These are phyloP conservation scores for Standfussiana lucernea DNA, from an alignment of 2,888 invertebrate genomes.

Conservation along the genomic window DNA sequence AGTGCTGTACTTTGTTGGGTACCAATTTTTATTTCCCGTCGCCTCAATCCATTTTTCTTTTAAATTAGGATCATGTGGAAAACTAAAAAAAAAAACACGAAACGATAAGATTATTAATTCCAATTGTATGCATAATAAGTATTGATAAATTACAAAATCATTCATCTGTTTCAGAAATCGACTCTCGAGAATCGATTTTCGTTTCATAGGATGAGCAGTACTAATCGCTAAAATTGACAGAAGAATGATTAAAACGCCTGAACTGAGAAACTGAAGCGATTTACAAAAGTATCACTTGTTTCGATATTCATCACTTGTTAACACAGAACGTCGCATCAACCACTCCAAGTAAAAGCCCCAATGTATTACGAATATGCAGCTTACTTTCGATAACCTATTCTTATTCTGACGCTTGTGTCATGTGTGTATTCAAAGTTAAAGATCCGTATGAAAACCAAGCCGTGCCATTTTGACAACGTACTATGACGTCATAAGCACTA, in stretches of 20 bases:
- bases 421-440: too few species aligned
- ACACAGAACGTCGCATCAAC: not conserved
- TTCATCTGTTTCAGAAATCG: conserved; percentile 9
- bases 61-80: conserved; percentile 11
- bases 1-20: conserved; percentile 15
- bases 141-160: conserved; percentile 6
- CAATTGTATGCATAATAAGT: not conserved
- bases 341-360: not conserved
- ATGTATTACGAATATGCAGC: not conserved
- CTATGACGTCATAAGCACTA: too few species aligned
- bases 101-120: not conserved
- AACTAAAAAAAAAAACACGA: conserved; percentile 2
- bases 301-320: conserved; percentile 8
- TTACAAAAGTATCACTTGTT: not conserved
- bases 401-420: not conserved
- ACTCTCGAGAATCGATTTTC: conserved; percentile 11
- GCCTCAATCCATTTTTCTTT: conserved; percentile 13
- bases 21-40: conserved; percentile 17
- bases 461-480: too few species aligned
- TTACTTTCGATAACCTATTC: too few species aligned
- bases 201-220: conserved; percentile 3
- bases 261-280: not conserved
- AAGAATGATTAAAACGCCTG: not conserved
- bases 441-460: too few species aligned
- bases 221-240: not conserved